phyloP scores from a whole-genome alignment of 53 echinoderm and acorn worm genomes.

The Hippasteria phrygiana region DNA sequence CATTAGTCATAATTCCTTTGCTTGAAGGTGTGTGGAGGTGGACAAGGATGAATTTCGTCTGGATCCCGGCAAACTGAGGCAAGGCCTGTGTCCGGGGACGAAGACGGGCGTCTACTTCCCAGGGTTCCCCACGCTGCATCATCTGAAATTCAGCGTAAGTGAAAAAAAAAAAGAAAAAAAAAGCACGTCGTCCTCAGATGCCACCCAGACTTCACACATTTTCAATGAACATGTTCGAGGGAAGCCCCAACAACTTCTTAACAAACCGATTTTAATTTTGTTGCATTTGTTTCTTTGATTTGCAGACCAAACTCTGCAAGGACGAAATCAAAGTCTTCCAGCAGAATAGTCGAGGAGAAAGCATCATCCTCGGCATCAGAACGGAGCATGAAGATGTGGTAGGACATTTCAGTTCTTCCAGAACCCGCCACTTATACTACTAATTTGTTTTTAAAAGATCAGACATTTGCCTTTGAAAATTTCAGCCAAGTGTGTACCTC shows the following conservation, averaged over 20 bases:
- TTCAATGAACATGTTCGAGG: too few relatives aligned
- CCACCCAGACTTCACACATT: too few relatives aligned
- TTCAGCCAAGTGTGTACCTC: too few relatives aligned
- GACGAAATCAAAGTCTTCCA: constrained; percentile 95
- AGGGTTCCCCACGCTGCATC: constrained; percentile 94
- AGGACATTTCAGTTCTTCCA: neutral
- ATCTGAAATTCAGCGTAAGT: constrained; percentile 86
- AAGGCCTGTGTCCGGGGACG: constrained; percentile 78
- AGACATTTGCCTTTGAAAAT: too few relatives aligned
- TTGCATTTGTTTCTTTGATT: neutral
- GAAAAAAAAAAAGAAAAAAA: neutral
- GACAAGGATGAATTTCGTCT: constrained; percentile 68
- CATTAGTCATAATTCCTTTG: neutral
- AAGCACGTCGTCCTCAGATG: neutral
- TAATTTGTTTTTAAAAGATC: too few relatives aligned
- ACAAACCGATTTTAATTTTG: too few relatives aligned
- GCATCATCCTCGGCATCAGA: constrained; percentile 77
- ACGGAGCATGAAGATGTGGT: constrained; percentile 55
- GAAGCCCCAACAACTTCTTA: too few relatives aligned
- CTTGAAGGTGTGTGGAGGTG: constrained; percentile 66
- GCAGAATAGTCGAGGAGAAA: constrained; percentile 91
- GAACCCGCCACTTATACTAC: too few relatives aligned
- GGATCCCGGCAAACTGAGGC: constrained; percentile 46
- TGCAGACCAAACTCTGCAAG: constrained; percentile 77
- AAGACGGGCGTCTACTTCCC: constrained; percentile 93